A percentile compares a stretch with the other conserved stretches of the same genome.
Conservation (phyloP, 2,888 invertebrate genomes). For the Luperina nickerlii region DNA sequence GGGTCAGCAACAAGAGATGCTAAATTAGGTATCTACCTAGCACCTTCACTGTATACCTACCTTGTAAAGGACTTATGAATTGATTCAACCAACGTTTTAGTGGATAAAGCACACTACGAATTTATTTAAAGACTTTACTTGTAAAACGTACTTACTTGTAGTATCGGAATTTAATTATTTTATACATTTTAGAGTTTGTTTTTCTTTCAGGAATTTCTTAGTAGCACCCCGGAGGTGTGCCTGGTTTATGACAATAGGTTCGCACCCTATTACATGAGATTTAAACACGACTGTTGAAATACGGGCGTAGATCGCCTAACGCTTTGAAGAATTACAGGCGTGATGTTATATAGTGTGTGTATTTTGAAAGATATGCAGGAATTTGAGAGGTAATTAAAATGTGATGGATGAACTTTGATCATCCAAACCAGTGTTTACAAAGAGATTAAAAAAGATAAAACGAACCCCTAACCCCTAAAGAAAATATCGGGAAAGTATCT, state of each 20-base stretch:
- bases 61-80: background rate
- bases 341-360: background rate
- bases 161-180: background rate
- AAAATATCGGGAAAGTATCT: slow-evolving; percentile 62
- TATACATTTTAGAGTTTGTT: background rate
- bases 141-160: background rate
- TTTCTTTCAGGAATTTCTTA: background rate
- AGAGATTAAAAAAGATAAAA: slow-evolving; percentile 25
- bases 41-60: background rate
- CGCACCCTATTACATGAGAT: background rate
- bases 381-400: background rate
- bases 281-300: background rate
- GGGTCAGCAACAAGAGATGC: slow-evolving; percentile 26
- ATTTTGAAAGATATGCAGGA: background rate
- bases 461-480: slow-evolving; percentile 9
- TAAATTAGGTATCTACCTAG: slow-evolving; percentile 33
- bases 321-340: background rate
- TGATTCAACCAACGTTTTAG: background rate
- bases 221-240: background rate
- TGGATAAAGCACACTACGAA: background rate
- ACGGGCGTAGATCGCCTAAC: no score
- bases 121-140: background rate
- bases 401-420: slow-evolving; percentile 32
- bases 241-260: background rate
- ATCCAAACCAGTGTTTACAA: slow-evolving; percentile 22